Base-by-base conservation (phyloP, 2,113 vertebrate species). In the Alouatta palliata region DNA sequence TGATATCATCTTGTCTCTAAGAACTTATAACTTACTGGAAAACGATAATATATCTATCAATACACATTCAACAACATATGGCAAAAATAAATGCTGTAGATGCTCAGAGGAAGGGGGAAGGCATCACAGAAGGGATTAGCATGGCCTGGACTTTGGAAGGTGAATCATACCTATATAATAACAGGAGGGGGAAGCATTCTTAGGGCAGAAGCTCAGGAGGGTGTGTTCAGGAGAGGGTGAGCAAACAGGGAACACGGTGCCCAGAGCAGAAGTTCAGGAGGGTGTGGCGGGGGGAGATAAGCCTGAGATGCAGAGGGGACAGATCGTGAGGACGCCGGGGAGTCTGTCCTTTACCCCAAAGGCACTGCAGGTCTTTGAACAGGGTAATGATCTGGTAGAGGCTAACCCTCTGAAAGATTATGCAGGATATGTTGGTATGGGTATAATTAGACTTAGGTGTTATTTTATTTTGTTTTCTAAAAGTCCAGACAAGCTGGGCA, bases 361-460 rank as follows among this genome's bases (percentile, higher is more conserved):
- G 56, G 19, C 52, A 66, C 2, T 4, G 17, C 35, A 70, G 71
- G 52, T 79, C 90, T 91, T 82, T 73, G 56, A 85, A 32, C 47
- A 70, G 66, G 56, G 58, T 19, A n/a, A 49, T 82, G 37, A 76
- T 19, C 12, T 20, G 16, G 35, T 73, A 3, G 25, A 92, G 35
- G 19, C 21, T 91, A 64, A 93, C 81, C 49, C 92, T 58, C 19
- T 49, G 58, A 89, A 94, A 90, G 37, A n/a, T 52, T 30, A 58
- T 35, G 17, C 14, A 43, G 54, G 16, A 0, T 68, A 12, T 43
- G 40, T 54, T 70, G 56, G 30, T 47, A 43, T 91, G 21, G 4
- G 47, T 85, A 47, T 64, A 49, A 84, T 61, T 64, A 92, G 61
- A 81, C 6, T 71, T 82, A 73, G 6, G 27, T 32, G 23, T n/a